phyloP scores from a whole-genome alignment of 1,140 invertebrate genomes.

The Wiebesia pumilae region DNA sequence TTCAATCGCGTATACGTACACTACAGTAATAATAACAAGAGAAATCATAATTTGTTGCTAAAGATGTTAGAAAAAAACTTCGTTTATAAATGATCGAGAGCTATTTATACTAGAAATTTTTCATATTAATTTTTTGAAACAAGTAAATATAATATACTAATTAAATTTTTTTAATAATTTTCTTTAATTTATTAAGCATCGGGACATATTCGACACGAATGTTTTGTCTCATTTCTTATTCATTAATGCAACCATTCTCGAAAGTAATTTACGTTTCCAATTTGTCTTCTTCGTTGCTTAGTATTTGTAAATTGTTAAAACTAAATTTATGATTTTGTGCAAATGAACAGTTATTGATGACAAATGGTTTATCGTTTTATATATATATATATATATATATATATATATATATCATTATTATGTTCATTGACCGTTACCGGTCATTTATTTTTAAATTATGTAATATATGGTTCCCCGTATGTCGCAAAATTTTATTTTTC shows the following conservation, averaged over 20 bases:
- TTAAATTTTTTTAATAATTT: background rate
- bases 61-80: background rate
- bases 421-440: background rate
- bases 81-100: no score
- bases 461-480: background rate
- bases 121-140: no score
- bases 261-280: background rate
- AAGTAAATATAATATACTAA: no score
- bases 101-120: no score
- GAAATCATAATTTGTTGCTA: background rate
- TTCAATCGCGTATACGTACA: no score
- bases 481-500: background rate
- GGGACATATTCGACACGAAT: background rate
- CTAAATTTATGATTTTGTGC: background rate
- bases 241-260: background rate
- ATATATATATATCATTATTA: background rate
- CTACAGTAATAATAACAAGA: background rate
- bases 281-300: background rate
- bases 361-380: background rate
- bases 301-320: background rate
- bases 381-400: background rate
- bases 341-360: background rate
- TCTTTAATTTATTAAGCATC: background rate
- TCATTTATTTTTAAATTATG: background rate
- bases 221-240: background rate